phyloP scores from a whole-genome alignment of 2,113 vertebrate genomes.

The Arizona elegans region DNA sequence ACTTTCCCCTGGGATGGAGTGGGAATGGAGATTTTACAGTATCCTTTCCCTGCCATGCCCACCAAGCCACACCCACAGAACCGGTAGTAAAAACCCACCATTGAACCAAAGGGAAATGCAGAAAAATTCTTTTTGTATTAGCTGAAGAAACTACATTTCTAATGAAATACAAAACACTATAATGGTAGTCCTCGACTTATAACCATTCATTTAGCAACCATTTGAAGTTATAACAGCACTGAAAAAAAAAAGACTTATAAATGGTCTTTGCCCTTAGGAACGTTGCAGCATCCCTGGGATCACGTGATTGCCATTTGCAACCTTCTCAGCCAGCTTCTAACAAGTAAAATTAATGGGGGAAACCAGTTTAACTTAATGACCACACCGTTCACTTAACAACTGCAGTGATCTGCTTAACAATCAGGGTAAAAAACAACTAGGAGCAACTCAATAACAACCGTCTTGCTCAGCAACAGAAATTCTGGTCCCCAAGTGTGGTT shows the following conservation, averaged over 20 bases:
- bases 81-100: too few relatives aligned
- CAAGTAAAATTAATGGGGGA: neutral
- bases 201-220: neutral
- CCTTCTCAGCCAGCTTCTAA: neutral
- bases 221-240: neutral
- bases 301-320: neutral
- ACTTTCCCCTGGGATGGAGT: too few relatives aligned
- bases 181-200: neutral
- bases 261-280: neutral
- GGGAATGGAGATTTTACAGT: too few relatives aligned
- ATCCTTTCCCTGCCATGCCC: too few relatives aligned
- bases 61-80: too few relatives aligned
- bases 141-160: neutral
- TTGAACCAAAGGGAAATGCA: neutral
- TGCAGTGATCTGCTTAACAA: neutral
- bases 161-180: neutral
- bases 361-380: neutral
- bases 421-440: neutral
- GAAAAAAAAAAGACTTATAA: neutral
- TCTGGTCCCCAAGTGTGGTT: neutral
- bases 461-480: neutral
- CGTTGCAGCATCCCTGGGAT: neutral
- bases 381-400: too few relatives aligned
- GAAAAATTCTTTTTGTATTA: neutral
- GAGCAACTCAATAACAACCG: neutral